Conservation (phyloP, 1,140 invertebrate genomes). For the Cryptotermes secundus region DNA sequence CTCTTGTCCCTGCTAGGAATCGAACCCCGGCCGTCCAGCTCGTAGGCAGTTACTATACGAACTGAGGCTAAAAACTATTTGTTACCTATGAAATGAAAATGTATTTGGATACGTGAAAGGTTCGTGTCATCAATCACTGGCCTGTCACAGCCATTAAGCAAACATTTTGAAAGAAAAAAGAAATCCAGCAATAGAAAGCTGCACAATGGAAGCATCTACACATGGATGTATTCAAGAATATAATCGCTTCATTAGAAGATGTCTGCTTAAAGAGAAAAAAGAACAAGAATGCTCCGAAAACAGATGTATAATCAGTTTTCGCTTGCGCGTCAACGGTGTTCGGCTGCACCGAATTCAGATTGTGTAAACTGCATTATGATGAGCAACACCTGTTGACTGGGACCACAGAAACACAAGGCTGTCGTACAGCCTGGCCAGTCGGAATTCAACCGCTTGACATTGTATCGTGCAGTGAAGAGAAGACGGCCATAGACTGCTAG, state of each 20-base stretch:
- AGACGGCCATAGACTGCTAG: too few relatives aligned
- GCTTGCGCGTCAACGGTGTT: background rate
- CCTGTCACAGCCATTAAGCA: background rate
- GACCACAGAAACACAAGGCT: background rate
- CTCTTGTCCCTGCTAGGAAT: too few relatives aligned
- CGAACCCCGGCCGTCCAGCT: too few relatives aligned
- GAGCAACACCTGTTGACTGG: background rate
- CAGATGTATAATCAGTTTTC: background rate
- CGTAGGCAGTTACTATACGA: too few relatives aligned
- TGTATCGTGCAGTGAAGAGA: too few relatives aligned
- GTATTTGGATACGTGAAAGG: background rate
- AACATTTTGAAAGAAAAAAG: background rate
- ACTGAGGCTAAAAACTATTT: background rate
- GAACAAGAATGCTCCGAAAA: background rate
- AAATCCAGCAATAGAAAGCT: background rate
- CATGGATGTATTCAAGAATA: background rate
- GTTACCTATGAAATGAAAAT: background rate
- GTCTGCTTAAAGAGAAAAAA: background rate
- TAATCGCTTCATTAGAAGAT: conserved; percentile 13
- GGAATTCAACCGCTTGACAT: too few relatives aligned
- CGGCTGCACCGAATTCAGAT: background rate
- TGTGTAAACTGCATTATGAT: background rate
- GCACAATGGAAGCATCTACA: background rate
- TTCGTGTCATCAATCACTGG: background rate
- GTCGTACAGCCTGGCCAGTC: too few relatives aligned